Conservation (phyloP, 2,113 vertebrate species). For the Dipodomys merriami region DNA sequence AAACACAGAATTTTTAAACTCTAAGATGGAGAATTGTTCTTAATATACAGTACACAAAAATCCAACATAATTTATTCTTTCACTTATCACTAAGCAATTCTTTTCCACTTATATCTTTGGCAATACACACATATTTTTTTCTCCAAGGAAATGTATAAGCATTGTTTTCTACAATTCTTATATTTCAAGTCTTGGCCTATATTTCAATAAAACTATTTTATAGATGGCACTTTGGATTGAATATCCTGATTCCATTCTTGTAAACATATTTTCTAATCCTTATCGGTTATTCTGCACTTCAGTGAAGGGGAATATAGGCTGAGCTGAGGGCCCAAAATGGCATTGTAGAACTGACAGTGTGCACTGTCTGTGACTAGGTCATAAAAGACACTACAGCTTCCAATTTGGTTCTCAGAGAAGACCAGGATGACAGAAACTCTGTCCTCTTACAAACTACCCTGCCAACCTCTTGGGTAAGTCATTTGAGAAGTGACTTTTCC, state of each 20-base stretch:
- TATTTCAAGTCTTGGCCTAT: background rate
- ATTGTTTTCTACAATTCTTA: background rate
- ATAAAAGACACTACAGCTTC: background rate
- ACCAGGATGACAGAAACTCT: no score
- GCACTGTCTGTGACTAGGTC: background rate
- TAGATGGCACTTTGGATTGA: background rate
- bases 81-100: background rate
- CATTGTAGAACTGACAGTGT: background rate
- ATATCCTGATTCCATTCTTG: conserved; percentile 7
- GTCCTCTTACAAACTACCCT: background rate
- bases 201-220: background rate
- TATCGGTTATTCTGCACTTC: background rate
- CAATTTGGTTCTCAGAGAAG: background rate
- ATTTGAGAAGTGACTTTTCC: background rate
- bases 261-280: background rate
- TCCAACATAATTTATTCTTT: background rate
- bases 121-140: background rate
- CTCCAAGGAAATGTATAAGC: background rate
- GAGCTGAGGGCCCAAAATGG: background rate
- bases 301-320: background rate
- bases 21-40: background rate
- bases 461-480: background rate
- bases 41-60: conserved; percentile 1
- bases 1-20: conserved; percentile 1
- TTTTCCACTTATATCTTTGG: conserved; percentile 17